phyloP scores from a whole-genome alignment of 2,888 invertebrate genomes.

The Marronus borbonicus region DNA sequence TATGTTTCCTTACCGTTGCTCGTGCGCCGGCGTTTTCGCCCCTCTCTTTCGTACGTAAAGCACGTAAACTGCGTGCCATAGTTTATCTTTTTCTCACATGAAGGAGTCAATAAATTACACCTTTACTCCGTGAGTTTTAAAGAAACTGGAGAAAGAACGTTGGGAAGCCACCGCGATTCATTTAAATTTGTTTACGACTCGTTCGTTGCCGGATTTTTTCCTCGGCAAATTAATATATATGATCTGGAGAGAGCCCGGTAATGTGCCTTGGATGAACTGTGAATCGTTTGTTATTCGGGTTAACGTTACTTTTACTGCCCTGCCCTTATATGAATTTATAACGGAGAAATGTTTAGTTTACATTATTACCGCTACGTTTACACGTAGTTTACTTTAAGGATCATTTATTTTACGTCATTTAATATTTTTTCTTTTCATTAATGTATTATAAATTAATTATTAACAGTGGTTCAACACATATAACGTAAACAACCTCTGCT shows the following conservation, averaged over 20 bases:
- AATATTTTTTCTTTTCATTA: no score
- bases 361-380: constrained; percentile 1
- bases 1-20: constrained; percentile 53
- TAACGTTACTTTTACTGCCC: constrained; percentile 17
- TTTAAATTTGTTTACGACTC: constrained; percentile 37
- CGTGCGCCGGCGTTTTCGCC: background rate
- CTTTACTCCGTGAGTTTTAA: constrained; percentile 35
- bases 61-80: background rate
- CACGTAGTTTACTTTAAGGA: background rate
- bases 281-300: constrained; percentile 28
- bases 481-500: no score
- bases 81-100: constrained; percentile 27
- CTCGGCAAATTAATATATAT: constrained; percentile 31
- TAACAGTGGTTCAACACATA: no score
- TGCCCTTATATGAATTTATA: constrained; percentile 19
- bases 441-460: no score
- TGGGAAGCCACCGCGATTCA: constrained; percentile 36
- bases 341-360: background rate
- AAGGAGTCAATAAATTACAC: constrained; percentile 35
- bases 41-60: background rate
- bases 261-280: constrained; percentile 21
- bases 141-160: constrained; percentile 13
- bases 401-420: background rate
- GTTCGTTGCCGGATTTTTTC: constrained; percentile 24
- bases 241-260: constrained; percentile 18